phyloP scores from a whole-genome alignment of 1,140 invertebrate genomes.

The Atta texana region DNA sequence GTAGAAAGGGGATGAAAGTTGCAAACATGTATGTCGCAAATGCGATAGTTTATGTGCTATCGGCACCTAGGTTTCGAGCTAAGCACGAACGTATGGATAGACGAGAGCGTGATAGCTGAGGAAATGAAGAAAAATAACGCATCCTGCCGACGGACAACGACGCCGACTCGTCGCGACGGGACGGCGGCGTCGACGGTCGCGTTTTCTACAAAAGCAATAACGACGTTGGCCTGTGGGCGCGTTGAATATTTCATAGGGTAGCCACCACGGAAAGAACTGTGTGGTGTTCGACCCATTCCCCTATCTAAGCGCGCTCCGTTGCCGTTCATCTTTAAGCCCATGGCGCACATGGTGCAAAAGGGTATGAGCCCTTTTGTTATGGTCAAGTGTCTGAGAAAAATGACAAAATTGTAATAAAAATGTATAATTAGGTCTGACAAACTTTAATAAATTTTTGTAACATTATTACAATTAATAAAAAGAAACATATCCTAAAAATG shows the following conservation, averaged over 20 bases:
- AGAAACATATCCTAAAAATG: neutral
- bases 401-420: neutral
- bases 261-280: conserved; percentile 76
- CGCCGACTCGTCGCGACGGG: conserved; percentile 28
- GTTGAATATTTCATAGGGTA: conserved; percentile 82
- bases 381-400: neutral
- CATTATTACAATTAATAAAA: neutral
- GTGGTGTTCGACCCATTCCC: conserved; percentile 48
- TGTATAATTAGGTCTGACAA: neutral
- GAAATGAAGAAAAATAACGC: conserved; percentile 79
- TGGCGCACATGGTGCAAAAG: neutral
- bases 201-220: conserved; percentile 73
- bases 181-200: conserved; percentile 29
- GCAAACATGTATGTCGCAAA: neutral
- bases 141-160: conserved; percentile 76
- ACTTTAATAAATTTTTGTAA: neutral
- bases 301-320: conserved; percentile 3
- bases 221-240: conserved; percentile 75
- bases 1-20: neutral
- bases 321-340: conserved; percentile 27
- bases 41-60: neutral
- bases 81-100: neutral
- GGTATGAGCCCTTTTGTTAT: neutral
- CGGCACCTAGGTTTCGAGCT: conserved; percentile 29
- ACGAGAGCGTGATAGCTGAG: conserved; percentile 8